Conservation (phyloP, 2,113 vertebrate genomes). For the Stegastes partitus region DNA sequence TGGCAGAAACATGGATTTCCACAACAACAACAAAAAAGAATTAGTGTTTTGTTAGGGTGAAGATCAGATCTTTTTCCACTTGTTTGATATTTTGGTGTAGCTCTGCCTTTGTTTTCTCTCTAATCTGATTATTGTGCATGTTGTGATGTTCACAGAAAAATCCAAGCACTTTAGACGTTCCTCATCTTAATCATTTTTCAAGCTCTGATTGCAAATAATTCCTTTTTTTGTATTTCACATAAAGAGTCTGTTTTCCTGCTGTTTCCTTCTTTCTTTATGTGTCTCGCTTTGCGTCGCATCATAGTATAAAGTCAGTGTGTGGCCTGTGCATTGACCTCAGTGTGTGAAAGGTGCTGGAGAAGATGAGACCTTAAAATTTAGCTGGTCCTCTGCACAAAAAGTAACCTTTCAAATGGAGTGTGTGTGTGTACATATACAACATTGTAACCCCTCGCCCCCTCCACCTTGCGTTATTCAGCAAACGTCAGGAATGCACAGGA, state of each 20-base stretch:
- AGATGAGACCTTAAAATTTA: slow-evolving; percentile 1
- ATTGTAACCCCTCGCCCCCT: slow-evolving; percentile 17
- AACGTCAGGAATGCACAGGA: slow-evolving; percentile 60
- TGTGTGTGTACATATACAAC: slow-evolving; percentile 38
- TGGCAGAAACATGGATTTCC: background rate
- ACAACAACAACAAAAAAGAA: too few species aligned
- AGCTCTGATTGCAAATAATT: too few species aligned
- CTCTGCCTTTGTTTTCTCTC: background rate
- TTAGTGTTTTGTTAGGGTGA: too few species aligned
- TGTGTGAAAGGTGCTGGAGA: background rate
- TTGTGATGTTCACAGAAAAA: background rate
- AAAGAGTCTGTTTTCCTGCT: background rate
- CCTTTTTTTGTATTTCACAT: background rate
- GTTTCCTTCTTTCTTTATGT: slow-evolving; percentile 35
- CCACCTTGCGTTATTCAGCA: slow-evolving; percentile 47
- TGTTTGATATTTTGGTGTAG: background rate
- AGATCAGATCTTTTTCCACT: too few species aligned
- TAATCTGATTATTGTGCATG: too few species aligned
- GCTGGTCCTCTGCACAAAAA: slow-evolving; percentile 15
- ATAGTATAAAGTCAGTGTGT: background rate
- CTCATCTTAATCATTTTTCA: too few species aligned
- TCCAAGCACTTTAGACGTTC: background rate
- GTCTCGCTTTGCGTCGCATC: background rate
- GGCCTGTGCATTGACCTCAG: slow-evolving; percentile 21
- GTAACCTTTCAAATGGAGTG: slow-evolving; percentile 44